Percentiles rank a stretch among this genome's conserved stretches.
Evolutionary conservation across 2,888 invertebrate genomes (phyloP).

Genomic region (Quadroppia sp.): DNA sequence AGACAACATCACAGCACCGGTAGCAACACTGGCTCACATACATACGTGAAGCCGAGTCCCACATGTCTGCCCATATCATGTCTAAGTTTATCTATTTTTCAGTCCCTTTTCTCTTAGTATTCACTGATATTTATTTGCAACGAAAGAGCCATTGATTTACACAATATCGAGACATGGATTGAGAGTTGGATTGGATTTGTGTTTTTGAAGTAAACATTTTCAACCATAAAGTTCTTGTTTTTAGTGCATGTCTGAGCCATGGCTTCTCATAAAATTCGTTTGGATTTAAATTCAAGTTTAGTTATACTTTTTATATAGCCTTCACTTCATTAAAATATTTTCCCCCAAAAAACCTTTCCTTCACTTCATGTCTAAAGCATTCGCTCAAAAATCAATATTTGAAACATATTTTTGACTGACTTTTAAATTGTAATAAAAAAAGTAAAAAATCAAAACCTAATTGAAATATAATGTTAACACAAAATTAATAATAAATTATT

Average conservation of each 20-base stretch:
- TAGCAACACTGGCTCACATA: neutral
- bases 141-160: constrained; percentile 10
- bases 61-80: constrained; percentile 27
- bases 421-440: too few species aligned
- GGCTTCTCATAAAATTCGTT: neutral
- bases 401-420: neutral
- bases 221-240: neutral
- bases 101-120: neutral
- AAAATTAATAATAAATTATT: too few species aligned
- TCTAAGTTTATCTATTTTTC: constrained; percentile 23
- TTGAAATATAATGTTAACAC: too few species aligned
- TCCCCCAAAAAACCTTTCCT: neutral
- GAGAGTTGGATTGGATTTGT: neutral
- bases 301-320: neutral
- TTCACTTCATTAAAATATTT: constrained; percentile 10
- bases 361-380: neutral
- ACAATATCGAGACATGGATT: constrained; percentile 4
- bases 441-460: too few species aligned
- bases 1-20: neutral
- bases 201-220: neutral
- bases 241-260: constrained; percentile 4
- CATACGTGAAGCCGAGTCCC: constrained; percentile 16
- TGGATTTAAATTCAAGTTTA: neutral
- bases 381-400: neutral
- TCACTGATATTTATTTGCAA: constrained; percentile 28